Percentiles rank a stretch among this genome's conserved stretches.
These are phyloP conservation scores for Mactra quadrangularis DNA, from an alignment of 1,140 invertebrate species.

Conservation along the genomic window DNA sequence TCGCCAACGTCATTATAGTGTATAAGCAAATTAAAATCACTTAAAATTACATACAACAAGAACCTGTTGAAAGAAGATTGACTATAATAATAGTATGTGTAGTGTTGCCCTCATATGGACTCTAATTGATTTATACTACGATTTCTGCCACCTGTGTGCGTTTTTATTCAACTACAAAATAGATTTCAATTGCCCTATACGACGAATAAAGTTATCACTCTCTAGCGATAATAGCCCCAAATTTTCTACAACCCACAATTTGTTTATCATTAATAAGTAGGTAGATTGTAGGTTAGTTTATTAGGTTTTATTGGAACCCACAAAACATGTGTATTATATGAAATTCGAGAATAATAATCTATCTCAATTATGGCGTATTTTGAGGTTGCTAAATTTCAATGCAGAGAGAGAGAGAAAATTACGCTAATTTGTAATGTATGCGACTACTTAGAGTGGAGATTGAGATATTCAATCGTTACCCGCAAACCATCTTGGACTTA, in stretches of 20 bases:
- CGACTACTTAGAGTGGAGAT: no score
- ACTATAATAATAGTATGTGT: background rate
- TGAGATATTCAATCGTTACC: no score
- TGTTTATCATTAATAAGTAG: constrained; percentile 61
- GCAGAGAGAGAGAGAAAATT: constrained; percentile 45
- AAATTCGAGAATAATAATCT: constrained; percentile 42
- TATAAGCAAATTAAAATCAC: background rate
- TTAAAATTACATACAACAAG: constrained; percentile 18
- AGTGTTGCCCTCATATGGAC: background rate
- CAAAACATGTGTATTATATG: constrained; percentile 52
- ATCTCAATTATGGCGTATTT: constrained; percentile 22
- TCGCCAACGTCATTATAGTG: no score
- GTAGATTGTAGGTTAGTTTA: constrained; percentile 58
- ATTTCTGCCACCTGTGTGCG: constrained; percentile 28
- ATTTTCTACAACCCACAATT: constrained; percentile 52
- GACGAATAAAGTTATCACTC: constrained; percentile 32
- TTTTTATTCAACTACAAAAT: constrained; percentile 47
- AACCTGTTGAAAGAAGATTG: constrained; percentile 15
- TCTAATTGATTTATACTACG: constrained; percentile 42
- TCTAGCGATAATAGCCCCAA: constrained; percentile 30
- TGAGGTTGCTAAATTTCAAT: constrained; percentile 44
- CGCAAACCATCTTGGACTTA: no score
- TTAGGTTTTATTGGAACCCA: constrained; percentile 47
- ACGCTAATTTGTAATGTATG: constrained; percentile 15
- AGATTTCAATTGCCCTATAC: constrained; percentile 40